These are phyloP conservation scores for Eupithecia exiguata DNA, from an alignment of 2,888 invertebrate genomes.

Conservation along the genomic window DNA sequence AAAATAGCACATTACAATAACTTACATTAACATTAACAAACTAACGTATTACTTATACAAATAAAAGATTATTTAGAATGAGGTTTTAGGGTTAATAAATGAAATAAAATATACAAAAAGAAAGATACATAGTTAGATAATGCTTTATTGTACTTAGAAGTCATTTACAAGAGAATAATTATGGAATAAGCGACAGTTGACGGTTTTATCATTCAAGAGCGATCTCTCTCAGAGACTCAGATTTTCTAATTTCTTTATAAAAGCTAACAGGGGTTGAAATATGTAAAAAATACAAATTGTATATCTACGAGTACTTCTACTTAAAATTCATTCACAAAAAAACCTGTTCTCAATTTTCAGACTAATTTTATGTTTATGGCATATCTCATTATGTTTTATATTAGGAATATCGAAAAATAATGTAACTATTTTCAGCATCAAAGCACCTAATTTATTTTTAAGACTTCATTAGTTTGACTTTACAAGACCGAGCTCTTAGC, in stretches of 20 bases:
- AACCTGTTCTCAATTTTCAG: background rate
- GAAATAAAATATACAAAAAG: too few relatives aligned
- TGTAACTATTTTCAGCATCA: conserved; percentile 21
- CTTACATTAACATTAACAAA: too few relatives aligned
- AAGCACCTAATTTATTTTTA: conserved; percentile 33
- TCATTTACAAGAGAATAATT: too few relatives aligned
- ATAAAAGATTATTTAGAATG: too few relatives aligned
- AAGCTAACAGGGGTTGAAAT: background rate
- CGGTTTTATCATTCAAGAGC: too few relatives aligned
- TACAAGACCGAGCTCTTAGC: conserved; percentile 35
- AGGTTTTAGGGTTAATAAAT: too few relatives aligned
- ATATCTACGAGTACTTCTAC: too few relatives aligned
- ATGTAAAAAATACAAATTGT: background rate
- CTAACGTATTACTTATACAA: too few relatives aligned
- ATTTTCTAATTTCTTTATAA: background rate
- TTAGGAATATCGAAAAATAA: conserved; percentile 24
- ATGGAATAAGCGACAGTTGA: too few relatives aligned
- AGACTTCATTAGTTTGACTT: conserved; percentile 30
- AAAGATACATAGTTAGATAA: too few relatives aligned
- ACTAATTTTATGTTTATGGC: background rate
- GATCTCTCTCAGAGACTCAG: background rate
- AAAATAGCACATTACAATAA: background rate
- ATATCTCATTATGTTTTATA: background rate
- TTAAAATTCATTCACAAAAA: background rate
- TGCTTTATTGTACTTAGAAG: too few relatives aligned